Evolutionary conservation across 2,888 invertebrate genomes (phyloP).

Genomic region (Antitype chi): DNA sequence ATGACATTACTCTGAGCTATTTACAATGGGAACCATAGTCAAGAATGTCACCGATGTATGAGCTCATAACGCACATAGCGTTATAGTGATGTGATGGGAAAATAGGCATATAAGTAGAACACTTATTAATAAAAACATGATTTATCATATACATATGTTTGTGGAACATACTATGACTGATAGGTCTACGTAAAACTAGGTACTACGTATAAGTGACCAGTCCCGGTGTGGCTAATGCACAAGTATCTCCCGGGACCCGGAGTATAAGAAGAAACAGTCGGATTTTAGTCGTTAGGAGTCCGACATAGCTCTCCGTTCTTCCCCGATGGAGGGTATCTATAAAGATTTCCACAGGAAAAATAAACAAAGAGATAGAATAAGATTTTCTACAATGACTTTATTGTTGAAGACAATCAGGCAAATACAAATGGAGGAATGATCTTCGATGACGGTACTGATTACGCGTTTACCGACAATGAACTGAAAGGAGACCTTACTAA

Average conservation of each 20-base stretch:
- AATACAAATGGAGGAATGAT: too few species aligned
- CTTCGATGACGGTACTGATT: not conserved
- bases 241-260: too few species aligned
- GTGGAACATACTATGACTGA: conserved; percentile 14
- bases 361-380: too few species aligned
- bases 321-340: too few species aligned
- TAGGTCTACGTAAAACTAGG: not conserved
- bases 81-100: conserved; percentile 52
- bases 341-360: too few species aligned
- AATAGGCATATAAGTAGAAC: conserved; percentile 30
- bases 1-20: conserved; percentile 64
- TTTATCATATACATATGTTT: conserved; percentile 1
- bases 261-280: too few species aligned
- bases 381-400: not conserved
- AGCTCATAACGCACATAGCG: conserved; percentile 54
- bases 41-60: conserved; percentile 65
- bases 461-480: not conserved
- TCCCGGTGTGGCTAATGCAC: too few species aligned
- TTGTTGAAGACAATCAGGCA: not conserved
- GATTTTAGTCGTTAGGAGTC: too few species aligned
- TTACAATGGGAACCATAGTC: conserved; percentile 65
- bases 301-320: too few species aligned
- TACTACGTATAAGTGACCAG: too few species aligned
- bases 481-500: too few species aligned
- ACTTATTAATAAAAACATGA: conserved; percentile 28